Conservation (phyloP, 2,797 vertebrate species). For the Semaprochilodus insignis region DNA sequence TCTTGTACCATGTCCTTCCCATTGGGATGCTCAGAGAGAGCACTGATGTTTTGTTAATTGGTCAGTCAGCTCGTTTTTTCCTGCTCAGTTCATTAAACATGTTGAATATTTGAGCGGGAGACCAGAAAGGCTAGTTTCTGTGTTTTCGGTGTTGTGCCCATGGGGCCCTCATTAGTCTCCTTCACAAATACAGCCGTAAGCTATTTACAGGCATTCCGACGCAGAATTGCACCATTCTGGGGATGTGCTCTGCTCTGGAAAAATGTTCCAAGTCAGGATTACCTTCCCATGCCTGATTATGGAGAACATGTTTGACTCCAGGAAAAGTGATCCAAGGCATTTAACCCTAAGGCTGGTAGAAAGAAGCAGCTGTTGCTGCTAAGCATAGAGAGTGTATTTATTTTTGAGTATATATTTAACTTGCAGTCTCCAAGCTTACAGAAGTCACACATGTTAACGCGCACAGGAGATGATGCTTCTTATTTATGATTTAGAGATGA, state of each 20-base stretch:
- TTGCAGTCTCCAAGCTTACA: background rate
- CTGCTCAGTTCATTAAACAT: constrained; percentile 15
- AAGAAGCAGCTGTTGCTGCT: background rate
- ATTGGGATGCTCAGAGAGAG: background rate
- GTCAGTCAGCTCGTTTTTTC: constrained; percentile 27
- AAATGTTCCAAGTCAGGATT: constrained; percentile 3
- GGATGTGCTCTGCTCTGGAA: background rate
- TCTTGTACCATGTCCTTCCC: background rate
- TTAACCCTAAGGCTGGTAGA: background rate
- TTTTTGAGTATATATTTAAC: background rate
- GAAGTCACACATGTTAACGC: background rate
- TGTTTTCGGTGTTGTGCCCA: constrained; percentile 12
- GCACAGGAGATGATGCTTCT: background rate
- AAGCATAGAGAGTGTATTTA: background rate
- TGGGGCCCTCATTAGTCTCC: constrained; percentile 27
- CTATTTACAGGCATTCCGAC: constrained; percentile 23
- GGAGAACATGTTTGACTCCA: constrained; percentile 4
- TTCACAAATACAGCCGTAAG: background rate
- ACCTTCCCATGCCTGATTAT: constrained; percentile 1
- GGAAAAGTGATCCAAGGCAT: background rate
- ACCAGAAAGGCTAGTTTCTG: constrained; percentile 18
- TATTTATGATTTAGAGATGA: background rate
- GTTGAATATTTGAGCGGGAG: constrained; percentile 25
- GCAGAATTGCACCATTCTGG: constrained; percentile 3
- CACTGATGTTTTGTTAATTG: constrained; percentile 25